Conservation (phyloP, 1,140 invertebrate genomes). For the Varroa destructor region DNA sequence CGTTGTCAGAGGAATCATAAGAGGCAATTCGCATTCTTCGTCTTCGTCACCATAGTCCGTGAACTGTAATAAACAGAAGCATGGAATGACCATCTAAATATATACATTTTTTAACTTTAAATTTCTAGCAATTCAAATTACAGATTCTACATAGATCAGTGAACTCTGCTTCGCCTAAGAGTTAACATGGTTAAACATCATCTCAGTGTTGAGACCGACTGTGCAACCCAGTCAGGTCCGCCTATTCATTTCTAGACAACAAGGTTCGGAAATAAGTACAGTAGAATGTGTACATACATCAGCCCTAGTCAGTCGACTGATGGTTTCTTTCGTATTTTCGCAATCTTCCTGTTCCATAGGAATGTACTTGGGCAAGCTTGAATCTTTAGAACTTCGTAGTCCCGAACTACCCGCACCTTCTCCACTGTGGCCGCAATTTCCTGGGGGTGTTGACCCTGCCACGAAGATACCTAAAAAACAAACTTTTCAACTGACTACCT, state of each 20-base stretch:
- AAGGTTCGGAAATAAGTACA: too few species aligned
- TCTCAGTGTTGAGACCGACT: too few species aligned
- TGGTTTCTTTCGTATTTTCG: slow-evolving; percentile 13
- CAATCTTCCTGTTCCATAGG: slow-evolving; percentile 13
- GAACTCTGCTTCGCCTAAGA: too few species aligned
- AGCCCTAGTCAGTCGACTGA: neutral
- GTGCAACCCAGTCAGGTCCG: too few species aligned
- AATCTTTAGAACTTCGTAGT: neutral
- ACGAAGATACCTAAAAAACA: too few species aligned
- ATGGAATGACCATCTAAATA: neutral
- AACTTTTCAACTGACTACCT: too few species aligned
- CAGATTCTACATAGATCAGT: too few species aligned
- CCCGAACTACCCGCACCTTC: neutral
- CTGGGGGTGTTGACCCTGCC: neutral
- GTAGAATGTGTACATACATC: neutral
- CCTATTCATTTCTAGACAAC: too few species aligned
- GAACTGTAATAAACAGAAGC: neutral
- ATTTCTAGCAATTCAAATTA: too few species aligned
- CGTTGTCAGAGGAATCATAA: slow-evolving; percentile 6
- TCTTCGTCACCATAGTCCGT: slow-evolving; percentile 4
- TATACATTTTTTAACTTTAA: too few species aligned
- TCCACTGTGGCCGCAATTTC: neutral
- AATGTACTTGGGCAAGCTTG: slow-evolving; percentile 22
- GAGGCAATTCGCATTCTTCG: neutral
- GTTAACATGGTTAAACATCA: too few species aligned